Evolutionary conservation across 2,113 vertebrate species (phyloP).

Genomic region (Larimichthys polyactis): DNA sequence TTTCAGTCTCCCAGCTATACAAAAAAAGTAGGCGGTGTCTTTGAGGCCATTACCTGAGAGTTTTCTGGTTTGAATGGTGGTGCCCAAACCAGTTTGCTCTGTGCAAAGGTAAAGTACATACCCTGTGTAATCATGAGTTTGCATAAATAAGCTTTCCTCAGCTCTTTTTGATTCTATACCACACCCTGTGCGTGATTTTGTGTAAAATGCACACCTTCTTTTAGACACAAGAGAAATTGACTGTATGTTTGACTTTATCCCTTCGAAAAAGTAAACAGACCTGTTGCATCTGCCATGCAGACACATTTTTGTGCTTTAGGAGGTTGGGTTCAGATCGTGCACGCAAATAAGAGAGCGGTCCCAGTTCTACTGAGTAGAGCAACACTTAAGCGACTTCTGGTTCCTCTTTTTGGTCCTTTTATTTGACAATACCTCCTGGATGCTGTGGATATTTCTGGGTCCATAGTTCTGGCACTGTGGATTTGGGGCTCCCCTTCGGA

Average conservation of each 20-base stretch:
- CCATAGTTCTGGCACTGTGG: not conserved
- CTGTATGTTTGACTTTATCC: not conserved
- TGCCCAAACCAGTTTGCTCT: not conserved
- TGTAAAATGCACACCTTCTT: not conserved
- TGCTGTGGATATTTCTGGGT: not conserved
- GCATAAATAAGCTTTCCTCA: not conserved
- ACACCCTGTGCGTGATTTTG: not conserved
- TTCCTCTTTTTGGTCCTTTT: not conserved
- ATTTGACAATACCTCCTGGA: not conserved
- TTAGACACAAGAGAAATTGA: not conserved
- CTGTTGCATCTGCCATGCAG: no score
- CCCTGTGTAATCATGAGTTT: constrained; percentile 19
- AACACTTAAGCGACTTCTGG: not conserved
- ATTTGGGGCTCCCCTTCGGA: not conserved
- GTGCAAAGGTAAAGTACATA: not conserved
- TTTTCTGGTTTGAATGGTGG: not conserved
- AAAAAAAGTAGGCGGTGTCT: not conserved
- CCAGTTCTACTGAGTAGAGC: not conserved
- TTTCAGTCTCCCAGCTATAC: not conserved
- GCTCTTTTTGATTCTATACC: not conserved
- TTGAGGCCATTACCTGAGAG: not conserved
- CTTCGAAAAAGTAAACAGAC: not conserved
- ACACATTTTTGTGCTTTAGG: not conserved
- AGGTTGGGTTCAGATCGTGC: not conserved
- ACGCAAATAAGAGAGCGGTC: not conserved